These are phyloP conservation scores for Eretmocerus hayati DNA, from an alignment of 2,888 invertebrate genomes.

Conservation along the genomic window DNA sequence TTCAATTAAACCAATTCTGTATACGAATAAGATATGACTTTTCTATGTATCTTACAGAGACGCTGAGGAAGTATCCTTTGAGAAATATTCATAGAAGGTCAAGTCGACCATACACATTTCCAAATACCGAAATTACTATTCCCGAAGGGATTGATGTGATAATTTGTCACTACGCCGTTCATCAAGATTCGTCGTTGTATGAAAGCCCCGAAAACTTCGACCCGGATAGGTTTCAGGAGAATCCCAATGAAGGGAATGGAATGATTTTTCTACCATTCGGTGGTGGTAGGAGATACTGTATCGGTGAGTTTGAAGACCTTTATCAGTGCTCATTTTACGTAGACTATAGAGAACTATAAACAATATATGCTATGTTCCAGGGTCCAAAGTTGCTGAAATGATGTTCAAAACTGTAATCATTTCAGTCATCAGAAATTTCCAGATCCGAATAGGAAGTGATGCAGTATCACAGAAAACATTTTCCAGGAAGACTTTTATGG, in stretches of 20 bases:
- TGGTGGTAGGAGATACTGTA: not conserved
- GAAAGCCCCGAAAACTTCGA: not conserved
- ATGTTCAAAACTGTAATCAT: too few relatives aligned
- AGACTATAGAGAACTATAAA: too few relatives aligned
- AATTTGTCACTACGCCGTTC: not conserved
- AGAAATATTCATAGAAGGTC: not conserved
- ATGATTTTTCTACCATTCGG: not conserved
- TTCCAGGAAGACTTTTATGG: too few relatives aligned
- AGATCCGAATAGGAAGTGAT: too few relatives aligned
- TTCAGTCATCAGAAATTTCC: too few relatives aligned
- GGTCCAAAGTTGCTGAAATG: too few relatives aligned
- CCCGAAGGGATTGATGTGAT: not conserved
- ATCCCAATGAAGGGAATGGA: not conserved
- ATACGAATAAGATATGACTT: not conserved
- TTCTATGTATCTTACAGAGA: not conserved
- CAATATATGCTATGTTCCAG: too few relatives aligned
- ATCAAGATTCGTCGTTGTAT: not conserved
- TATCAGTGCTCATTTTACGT: not conserved
- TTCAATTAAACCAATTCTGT: too few relatives aligned
- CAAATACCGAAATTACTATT: not conserved
- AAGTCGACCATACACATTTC: not conserved
- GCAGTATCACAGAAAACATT: too few relatives aligned
- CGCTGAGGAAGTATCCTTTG: not conserved
- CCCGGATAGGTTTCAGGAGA: not conserved
- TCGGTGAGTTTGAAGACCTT: not conserved